Evolutionary conservation across 2,888 invertebrate species (phyloP), one percentile per base, ranked within the genome.

Genomic region (Oscheius sp.): DNA sequence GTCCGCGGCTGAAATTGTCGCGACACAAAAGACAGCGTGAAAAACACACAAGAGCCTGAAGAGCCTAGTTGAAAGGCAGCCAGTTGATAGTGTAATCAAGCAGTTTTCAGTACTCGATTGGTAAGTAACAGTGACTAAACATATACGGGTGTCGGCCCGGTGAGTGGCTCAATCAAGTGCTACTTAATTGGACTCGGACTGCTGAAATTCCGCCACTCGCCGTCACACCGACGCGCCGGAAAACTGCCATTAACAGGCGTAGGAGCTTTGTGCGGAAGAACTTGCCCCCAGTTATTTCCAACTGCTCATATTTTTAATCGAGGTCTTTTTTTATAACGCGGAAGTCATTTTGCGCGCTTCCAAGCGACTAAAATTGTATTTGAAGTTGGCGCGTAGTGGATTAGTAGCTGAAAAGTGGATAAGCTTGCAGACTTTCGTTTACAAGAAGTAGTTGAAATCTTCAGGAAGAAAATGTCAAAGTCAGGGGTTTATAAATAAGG

Each of bases 131-230:
- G 53, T 51, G 53, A 29, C 68, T 68, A 68, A 68, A 55, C 13
- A 55, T 7, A 5, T 55, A 55, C 53, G 68, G 68, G 68, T 68
- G 68, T 68, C 68, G 68, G 68, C 68, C 42, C 42, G 42, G 53
- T n/a, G 68, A 68, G 68, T 68, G 68, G 68, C 68, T 68, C 68
- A 68, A 68, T 68, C 68, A 68, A 68, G 68, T 53, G 68, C 68
- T 55, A 68, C 68, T 68, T 68, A 68, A 68, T 68, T 68, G 68
- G 68, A 68, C 68, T 68, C 68, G 68, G 68, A 68, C 68, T 53
- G 68, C 55, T 68, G 68, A 68, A 68, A 68, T 68, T 68, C 68
- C 68, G 68, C 68, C 68, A 68, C 68, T 68, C 42, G 68, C 68
- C 68, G 55, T 68, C 68, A 68, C 42, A 42, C 68, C 37, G 68